phyloP scores from a whole-genome alignment of 2,113 vertebrate genomes.

The Menura novaehollandiae region DNA sequence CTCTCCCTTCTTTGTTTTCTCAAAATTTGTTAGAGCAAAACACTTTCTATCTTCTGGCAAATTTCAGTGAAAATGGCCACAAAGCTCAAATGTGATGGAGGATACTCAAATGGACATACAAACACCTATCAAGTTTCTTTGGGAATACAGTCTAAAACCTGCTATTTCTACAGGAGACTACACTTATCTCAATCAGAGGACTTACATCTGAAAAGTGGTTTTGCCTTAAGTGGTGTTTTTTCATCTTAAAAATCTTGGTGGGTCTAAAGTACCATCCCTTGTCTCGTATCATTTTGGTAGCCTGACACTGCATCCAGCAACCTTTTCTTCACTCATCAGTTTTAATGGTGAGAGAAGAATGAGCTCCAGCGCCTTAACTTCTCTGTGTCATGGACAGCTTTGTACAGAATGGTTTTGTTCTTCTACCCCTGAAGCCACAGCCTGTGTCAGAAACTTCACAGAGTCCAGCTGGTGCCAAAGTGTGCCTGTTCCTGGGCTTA shows the following conservation, averaged over 20 bases:
- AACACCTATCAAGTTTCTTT: neutral
- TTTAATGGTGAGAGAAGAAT: neutral
- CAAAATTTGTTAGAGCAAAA: neutral
- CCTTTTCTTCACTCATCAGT: neutral
- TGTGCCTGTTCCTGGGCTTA: neutral
- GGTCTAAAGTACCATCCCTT: neutral
- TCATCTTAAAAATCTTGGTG: neutral
- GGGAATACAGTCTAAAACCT: neutral
- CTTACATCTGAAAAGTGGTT: neutral
- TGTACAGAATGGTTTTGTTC: neutral
- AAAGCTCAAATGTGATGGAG: neutral
- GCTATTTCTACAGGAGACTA: neutral
- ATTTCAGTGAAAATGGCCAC: neutral
- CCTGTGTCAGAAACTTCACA: fast-evolving
- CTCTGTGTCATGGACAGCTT: neutral
- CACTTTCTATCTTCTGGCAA: neutral
- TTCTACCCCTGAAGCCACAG: neutral
- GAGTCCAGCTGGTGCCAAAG: neutral
- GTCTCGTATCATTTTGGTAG: neutral
- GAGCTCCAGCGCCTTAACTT: neutral
- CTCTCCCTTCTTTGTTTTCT: neutral
- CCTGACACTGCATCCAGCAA: neutral
- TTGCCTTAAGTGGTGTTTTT: neutral
- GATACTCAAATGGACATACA: neutral
- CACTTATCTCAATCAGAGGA: neutral